phyloP scores from a whole-genome alignment of 1,140 invertebrate species.

The Aphaenogaster floridana region DNA sequence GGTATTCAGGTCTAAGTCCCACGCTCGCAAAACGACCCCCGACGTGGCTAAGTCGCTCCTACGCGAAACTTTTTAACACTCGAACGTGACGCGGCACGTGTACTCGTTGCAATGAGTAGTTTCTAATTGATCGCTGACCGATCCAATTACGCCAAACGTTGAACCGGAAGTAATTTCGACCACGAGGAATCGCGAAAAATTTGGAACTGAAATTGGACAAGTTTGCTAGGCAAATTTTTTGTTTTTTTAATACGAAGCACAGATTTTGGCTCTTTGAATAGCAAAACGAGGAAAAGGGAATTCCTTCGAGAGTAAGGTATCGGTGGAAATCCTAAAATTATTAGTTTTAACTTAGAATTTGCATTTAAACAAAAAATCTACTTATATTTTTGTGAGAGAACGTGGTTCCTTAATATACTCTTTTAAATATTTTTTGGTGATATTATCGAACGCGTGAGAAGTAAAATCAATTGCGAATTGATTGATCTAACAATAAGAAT shows the following conservation, averaged over 20 bases:
- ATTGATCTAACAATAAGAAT: background rate
- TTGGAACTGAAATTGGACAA: background rate
- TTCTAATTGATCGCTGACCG: conserved; percentile 43
- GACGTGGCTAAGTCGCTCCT: background rate
- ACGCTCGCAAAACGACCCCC: conserved; percentile 27
- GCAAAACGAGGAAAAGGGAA: background rate
- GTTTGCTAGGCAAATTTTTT: background rate
- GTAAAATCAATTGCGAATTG: background rate
- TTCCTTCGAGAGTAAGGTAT: background rate
- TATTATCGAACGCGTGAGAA: background rate
- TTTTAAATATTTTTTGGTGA: background rate
- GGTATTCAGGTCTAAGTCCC: conserved; percentile 1
- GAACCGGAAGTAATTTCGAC: conserved; percentile 25
- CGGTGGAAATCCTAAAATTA: background rate
- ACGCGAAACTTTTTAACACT: conserved; percentile 17
- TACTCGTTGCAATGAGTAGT: conserved; percentile 25
- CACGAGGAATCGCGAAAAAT: conserved; percentile 1
- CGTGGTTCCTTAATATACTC: background rate
- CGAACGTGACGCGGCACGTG: conserved; percentile 40
- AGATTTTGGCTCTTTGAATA: background rate
- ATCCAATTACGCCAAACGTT: conserved; percentile 39
- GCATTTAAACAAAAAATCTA: background rate
- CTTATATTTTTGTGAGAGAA: background rate
- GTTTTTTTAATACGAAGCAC: background rate
- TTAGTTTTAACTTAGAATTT: background rate